Base-by-base conservation (phyloP, 2,888 invertebrate genomes). In the Limnephilus lunatus region DNA sequence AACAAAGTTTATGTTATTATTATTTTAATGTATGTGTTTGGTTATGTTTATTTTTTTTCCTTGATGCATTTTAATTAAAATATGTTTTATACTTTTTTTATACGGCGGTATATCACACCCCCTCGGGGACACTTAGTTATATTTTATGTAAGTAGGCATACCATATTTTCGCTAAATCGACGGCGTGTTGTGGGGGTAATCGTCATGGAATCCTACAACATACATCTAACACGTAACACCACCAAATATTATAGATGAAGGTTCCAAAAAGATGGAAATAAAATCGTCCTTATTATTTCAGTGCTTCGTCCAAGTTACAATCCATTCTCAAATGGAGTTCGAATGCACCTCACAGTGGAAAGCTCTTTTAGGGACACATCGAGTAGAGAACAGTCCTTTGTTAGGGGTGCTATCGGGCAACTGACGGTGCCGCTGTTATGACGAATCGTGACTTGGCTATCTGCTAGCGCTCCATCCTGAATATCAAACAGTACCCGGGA, bases 371-470 rank as follows among this genome's bases (percentile, higher is more conserved):
- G 68, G n/a, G 68, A 68, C 5, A 68, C n/a, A n/a, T n/a, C 25
- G 68, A 68, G 68, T 68, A 68, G n/a, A 68, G 68, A 68, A 68
- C 9, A 4, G 68, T n/a, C 68, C 68, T 25, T 68, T 68, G 68
- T n/a, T n/a, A 15, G 82, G 7, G 32, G 32, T 31, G 32, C 82
- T 82, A 15, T 15, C 82, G 7, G 31, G 30, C 31, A 25, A 31
- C 30, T 32, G 31, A 82, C 9, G 31, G 19, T 82, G 82, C 14
- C 82, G 15, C 82, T 31, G 82, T 82, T 82, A 82, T 82, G 82
- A 82, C 31, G 82, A 82, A 31, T 82, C 82, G 82, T 82, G 82
- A 82, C 82, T 82, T 31, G 82, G 32, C 32, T 82, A 14, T 32
- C 82, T 82, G 82, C 31, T 32, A 19, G 82, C 31, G 82, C 12